Evolutionary conservation across 2,113 vertebrate species (phyloP).

Genomic region (Platysteira castanea): DNA sequence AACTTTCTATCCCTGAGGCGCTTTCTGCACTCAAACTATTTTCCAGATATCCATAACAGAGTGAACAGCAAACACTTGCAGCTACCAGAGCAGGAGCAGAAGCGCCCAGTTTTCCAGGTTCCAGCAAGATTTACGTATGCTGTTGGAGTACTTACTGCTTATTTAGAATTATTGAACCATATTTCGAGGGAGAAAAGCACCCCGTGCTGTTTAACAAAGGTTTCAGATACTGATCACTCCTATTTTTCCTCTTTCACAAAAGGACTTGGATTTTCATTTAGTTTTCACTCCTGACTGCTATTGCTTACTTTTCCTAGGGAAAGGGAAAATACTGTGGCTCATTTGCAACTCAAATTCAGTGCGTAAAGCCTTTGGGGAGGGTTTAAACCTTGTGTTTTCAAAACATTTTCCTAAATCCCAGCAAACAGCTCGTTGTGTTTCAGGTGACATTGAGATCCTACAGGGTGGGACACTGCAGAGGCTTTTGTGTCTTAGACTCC

Average conservation of each 20-base stretch:
- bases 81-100: slow-evolving; percentile 32
- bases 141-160: neutral
- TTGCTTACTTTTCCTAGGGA: slow-evolving; percentile 1
- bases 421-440: neutral
- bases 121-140: slow-evolving; percentile 38
- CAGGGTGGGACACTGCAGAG: neutral
- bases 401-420: neutral
- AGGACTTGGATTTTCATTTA: neutral
- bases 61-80: slow-evolving; percentile 65
- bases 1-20: slow-evolving; percentile 62
- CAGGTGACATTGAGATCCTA: neutral
- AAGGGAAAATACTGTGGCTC: neutral
- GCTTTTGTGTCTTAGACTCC: neutral
- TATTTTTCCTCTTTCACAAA: neutral
- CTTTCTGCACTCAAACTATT: slow-evolving; percentile 55
- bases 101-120: neutral
- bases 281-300: neutral
- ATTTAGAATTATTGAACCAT: slow-evolving; percentile 40
- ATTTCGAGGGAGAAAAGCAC: neutral
- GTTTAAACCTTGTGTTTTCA: slow-evolving; percentile 32
- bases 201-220: neutral
- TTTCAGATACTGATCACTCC: neutral
- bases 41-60: slow-evolving; percentile 51
- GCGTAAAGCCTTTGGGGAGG: neutral
- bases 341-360: slow-evolving; percentile 13